Conservation (phyloP, 2,888 invertebrate species). For the Macrosiphum euphorbiae region DNA sequence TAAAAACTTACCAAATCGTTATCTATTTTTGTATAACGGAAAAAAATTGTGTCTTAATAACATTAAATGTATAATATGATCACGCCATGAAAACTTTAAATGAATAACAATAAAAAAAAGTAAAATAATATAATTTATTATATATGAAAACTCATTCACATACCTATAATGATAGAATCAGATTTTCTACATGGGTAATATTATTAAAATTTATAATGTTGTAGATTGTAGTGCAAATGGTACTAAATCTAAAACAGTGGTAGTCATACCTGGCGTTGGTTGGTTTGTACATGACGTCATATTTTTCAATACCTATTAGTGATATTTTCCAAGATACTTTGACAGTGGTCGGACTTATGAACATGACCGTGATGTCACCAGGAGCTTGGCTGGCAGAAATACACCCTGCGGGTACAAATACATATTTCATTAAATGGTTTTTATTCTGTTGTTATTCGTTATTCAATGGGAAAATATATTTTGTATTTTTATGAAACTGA, state of each 20-base stretch:
- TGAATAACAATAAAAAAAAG: background rate
- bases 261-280: constrained; percentile 88
- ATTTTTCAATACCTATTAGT: constrained; percentile 80
- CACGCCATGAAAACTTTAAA: background rate
- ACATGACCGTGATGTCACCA: constrained; percentile 90
- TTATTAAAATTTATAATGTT: too few species aligned
- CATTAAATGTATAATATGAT: too few species aligned
- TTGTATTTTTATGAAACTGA: background rate
- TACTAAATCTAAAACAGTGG: background rate
- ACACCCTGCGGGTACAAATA: constrained; percentile 71
- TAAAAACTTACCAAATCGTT: too few species aligned
- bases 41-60: too few species aligned
- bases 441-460: background rate
- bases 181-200: background rate
- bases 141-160: background rate
- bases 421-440: background rate
- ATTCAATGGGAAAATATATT: background rate
- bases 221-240: background rate
- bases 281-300: constrained; percentile 92
- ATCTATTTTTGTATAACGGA: too few species aligned
- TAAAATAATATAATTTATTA: background rate
- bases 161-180: background rate
- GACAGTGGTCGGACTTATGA: constrained; percentile 87
- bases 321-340: constrained; percentile 89
- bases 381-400: constrained; percentile 76